A percentile compares a stretch with the other conserved stretches of the same genome.
Conservation (phyloP, 2,113 vertebrate genomes). For the Ceyx cyanopectus region DNA sequence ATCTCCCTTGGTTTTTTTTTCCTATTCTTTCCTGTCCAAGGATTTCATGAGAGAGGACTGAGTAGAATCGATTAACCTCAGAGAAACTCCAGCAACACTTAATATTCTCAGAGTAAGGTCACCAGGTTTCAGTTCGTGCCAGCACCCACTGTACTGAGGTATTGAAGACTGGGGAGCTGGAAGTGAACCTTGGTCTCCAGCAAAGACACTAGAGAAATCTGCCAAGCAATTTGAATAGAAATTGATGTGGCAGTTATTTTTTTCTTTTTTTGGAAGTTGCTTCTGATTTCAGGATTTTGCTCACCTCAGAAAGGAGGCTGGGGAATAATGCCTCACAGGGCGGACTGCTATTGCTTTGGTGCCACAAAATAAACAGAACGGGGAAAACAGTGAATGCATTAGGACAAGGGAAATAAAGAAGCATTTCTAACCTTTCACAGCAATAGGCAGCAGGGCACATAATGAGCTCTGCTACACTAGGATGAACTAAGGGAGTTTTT, state of each 20-base stretch:
- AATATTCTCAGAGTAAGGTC: constrained; percentile 65
- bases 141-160: constrained; percentile 48
- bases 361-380: constrained; percentile 60
- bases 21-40: constrained; percentile 9
- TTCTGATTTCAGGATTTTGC: background rate
- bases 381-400: constrained; percentile 38
- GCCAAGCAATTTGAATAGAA: constrained; percentile 54
- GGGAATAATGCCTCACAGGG: constrained; percentile 5
- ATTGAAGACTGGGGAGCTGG: constrained; percentile 62
- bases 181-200: constrained; percentile 63
- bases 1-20: constrained; percentile 32
- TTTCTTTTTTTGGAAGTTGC: background rate
- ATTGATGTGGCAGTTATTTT: constrained; percentile 31
- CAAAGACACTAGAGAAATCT: constrained; percentile 48
- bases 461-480: constrained; percentile 49
- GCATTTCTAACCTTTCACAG: constrained; percentile 30
- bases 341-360: constrained; percentile 25
- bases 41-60: constrained; percentile 34
- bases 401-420: constrained; percentile 49
- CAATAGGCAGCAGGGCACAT: constrained; percentile 40
- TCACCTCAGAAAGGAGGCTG: constrained; percentile 46
- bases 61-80: constrained; percentile 68
- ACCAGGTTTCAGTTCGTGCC: constrained; percentile 54
- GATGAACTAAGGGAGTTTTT: constrained; percentile 13
- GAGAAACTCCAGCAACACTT: constrained; percentile 53